These are phyloP conservation scores for Pollimyrus isidori DNA, from an alignment of 2,113 vertebrate species.

Conservation along the genomic window DNA sequence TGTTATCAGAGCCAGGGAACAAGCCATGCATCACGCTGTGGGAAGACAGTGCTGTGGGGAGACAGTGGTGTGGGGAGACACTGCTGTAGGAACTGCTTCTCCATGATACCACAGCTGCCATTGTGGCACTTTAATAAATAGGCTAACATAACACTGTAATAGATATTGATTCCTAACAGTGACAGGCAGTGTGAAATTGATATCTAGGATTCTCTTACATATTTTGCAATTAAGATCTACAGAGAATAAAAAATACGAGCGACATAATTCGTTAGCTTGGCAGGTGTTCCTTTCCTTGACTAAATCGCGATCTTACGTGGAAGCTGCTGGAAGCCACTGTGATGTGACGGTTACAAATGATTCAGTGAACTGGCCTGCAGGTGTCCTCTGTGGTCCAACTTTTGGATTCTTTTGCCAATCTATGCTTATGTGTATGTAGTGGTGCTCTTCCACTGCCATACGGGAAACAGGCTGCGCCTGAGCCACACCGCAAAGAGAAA, in stretches of 20 bases:
- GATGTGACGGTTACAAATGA: neutral
- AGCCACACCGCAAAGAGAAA: neutral
- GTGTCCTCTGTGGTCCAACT: neutral
- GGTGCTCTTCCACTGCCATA: neutral
- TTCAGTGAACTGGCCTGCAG: neutral
- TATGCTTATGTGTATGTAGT: neutral
- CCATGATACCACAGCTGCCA: neutral
- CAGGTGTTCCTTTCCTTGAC: neutral
- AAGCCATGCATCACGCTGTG: slow-evolving; percentile 13
- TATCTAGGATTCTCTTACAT: neutral
- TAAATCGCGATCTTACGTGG: neutral
- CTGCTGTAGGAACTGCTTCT: neutral
- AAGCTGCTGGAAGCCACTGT: neutral
- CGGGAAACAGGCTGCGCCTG: neutral
- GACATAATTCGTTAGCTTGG: neutral
- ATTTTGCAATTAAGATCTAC: neutral
- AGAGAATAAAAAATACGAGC: neutral
- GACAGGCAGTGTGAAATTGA: neutral
- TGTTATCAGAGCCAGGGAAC: neutral
- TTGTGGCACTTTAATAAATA: slow-evolving; percentile 4
- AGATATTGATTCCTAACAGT: slow-evolving; percentile 11
- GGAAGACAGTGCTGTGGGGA: neutral
- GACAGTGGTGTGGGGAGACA: neutral
- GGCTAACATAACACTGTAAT: slow-evolving; percentile 6
- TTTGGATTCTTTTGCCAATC: neutral